phyloP scores from a whole-genome alignment of 2,888 invertebrate genomes.

The Parelbella ahira region DNA sequence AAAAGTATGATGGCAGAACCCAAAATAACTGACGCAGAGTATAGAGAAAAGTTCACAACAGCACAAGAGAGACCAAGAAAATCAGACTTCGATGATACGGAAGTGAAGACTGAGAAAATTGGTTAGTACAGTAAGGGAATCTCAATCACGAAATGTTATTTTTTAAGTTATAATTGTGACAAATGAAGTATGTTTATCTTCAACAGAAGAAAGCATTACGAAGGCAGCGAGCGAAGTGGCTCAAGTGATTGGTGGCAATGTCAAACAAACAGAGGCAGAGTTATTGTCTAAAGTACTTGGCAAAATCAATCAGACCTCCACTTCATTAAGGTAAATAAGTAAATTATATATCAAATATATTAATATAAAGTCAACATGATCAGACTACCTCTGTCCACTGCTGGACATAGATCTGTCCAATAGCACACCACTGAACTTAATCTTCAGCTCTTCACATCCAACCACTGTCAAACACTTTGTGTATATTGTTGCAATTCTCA shows the following conservation, averaged over 20 bases:
- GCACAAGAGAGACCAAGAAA: constrained; percentile 53
- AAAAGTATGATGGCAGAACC: constrained; percentile 59
- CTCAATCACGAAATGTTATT: too few species aligned
- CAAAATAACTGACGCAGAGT: constrained; percentile 58
- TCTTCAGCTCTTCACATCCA: too few species aligned
- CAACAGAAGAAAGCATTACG: constrained; percentile 66
- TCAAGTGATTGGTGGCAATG: constrained; percentile 83
- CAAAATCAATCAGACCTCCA: constrained; percentile 67
- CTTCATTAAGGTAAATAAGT: constrained; percentile 54
- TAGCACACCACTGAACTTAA: too few species aligned
- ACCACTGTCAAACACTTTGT: too few species aligned
- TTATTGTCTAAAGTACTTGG: constrained; percentile 84
- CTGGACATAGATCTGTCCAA: too few species aligned
- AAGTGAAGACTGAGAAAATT: constrained; percentile 61
- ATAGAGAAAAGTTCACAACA: constrained; percentile 55
- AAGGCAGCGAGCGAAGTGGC: constrained; percentile 88
- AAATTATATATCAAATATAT: neutral
- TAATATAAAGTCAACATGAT: too few species aligned
- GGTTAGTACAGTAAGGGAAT: too few species aligned
- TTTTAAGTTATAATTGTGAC: too few species aligned
- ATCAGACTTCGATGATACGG: constrained; percentile 44
- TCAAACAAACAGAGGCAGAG: constrained; percentile 86
- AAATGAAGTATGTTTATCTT: too few species aligned
- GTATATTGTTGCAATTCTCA: too few species aligned
- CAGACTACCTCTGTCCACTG: too few species aligned